Evolutionary conservation across 1,140 invertebrate species (phyloP).

Genomic region (Calephelis virginiensis): DNA sequence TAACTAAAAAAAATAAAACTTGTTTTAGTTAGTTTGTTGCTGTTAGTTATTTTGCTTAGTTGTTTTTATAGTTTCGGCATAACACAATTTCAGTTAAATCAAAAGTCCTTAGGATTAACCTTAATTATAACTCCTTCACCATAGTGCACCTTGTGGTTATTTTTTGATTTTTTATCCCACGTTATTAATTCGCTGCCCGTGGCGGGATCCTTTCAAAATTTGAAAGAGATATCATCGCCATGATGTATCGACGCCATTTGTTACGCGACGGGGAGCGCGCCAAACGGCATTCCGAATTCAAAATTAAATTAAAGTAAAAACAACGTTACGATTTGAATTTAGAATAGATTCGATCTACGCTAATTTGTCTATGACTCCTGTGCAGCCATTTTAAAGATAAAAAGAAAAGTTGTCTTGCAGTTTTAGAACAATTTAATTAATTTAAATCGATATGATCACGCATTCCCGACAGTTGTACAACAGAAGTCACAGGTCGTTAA

Average conservation of each 20-base stretch:
- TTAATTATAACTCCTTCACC: conserved; percentile 40
- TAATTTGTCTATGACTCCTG: conserved; percentile 73
- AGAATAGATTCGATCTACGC: conserved; percentile 67
- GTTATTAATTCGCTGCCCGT: conserved; percentile 66
- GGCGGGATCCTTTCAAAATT: conserved; percentile 65
- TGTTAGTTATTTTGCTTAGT: no score
- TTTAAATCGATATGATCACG: conserved; percentile 9
- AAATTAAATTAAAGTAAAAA: conserved; percentile 77
- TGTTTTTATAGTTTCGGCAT: not conserved
- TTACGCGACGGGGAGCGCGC: conserved; percentile 66
- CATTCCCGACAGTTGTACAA: conserved; percentile 16
- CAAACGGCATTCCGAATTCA: conserved; percentile 66
- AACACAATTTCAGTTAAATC: conserved; percentile 14
- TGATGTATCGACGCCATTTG: conserved; percentile 75
- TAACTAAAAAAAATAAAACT: no score
- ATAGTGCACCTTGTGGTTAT: conserved; percentile 50
- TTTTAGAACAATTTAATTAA: conserved; percentile 15
- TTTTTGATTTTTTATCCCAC: conserved; percentile 41
- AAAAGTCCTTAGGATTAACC: not conserved
- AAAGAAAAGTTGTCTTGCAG: conserved; percentile 2
- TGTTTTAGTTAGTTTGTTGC: no score
- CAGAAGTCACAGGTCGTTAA: conserved; percentile 16
- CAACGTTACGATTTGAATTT: conserved; percentile 67
- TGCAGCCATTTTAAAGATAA: conserved; percentile 9
- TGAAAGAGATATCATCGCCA: conserved; percentile 76